These are phyloP conservation scores for Dinomys branickii DNA, from an alignment of 2,113 vertebrate genomes.

Conservation along the genomic window DNA sequence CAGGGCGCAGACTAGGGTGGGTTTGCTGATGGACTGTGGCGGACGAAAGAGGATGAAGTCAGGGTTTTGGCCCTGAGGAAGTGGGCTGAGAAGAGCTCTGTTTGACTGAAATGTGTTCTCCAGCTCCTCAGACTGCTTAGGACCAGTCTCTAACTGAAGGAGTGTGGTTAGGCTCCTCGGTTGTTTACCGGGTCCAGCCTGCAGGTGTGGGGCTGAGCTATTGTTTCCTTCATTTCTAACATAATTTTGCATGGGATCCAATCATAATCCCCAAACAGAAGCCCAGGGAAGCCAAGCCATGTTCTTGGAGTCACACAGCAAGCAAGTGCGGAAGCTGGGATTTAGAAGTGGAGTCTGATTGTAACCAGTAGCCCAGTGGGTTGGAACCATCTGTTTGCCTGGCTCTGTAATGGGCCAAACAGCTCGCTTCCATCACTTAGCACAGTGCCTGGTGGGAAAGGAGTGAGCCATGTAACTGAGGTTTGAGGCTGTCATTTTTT, in stretches of 20 bases:
- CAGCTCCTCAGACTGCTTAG: not conserved
- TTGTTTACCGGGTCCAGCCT: not conserved
- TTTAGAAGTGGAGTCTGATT: not conserved
- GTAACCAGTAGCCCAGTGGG: not conserved
- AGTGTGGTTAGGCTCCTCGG: not conserved
- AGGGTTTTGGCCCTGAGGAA: not conserved
- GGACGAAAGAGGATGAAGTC: not conserved
- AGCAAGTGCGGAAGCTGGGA: not conserved
- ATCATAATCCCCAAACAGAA: not conserved
- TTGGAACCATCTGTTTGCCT: not conserved
- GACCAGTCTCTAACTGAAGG: not conserved
- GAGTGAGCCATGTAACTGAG: not conserved
- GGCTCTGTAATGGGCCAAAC: not conserved
- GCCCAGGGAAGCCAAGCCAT: not conserved
- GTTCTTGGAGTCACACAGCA: not conserved
- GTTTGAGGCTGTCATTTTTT: not conserved
- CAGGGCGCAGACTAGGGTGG: not conserved
- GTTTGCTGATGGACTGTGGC: not conserved
- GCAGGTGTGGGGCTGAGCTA: not conserved
- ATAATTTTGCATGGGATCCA: not conserved
- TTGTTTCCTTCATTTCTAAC: constrained; percentile 43
- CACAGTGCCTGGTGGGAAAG: not conserved
- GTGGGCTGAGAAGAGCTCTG: not conserved
- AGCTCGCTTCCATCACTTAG: not conserved
- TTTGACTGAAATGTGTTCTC: not conserved